Conservation (phyloP, 2,888 invertebrate genomes). For the Eurytoma adleriae region DNA sequence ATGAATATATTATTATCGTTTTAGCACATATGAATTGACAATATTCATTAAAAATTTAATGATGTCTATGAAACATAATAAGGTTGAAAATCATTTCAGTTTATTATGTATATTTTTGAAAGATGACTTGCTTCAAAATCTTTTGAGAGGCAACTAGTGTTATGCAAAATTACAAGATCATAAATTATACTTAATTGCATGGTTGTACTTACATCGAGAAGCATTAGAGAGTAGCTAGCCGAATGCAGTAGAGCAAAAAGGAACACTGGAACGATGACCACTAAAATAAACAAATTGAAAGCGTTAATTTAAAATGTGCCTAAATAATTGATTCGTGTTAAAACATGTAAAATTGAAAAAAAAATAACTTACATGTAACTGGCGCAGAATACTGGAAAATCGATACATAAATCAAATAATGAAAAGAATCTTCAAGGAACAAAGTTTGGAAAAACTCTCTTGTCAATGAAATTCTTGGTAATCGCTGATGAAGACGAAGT, state of each 20-base stretch:
- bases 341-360: background rate
- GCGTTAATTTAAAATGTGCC: background rate
- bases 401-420: conserved; percentile 96
- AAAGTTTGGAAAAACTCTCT: conserved; percentile 89
- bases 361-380: conserved; percentile 83
- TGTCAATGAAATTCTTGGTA: conserved; percentile 89
- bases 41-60: background rate
- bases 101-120: background rate
- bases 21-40: background rate
- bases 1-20: background rate
- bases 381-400: conserved; percentile 95
- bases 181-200: conserved; percentile 32
- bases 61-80: background rate
- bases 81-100: background rate
- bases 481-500: conserved; percentile 94
- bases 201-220: conserved; percentile 90
- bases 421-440: conserved; percentile 94
- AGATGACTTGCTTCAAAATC: conserved; percentile 46
- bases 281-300: conserved; percentile 75
- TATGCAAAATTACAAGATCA: conserved; percentile 38
- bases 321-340: background rate
- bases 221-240: conserved; percentile 91
- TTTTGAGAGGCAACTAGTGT: conserved; percentile 20
- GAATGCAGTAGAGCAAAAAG: conserved; percentile 95
- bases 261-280: conserved; percentile 93